These are phyloP conservation scores for Enteromius radiatus DNA, from an alignment of 2,797 vertebrate species.

Conservation along the genomic window DNA sequence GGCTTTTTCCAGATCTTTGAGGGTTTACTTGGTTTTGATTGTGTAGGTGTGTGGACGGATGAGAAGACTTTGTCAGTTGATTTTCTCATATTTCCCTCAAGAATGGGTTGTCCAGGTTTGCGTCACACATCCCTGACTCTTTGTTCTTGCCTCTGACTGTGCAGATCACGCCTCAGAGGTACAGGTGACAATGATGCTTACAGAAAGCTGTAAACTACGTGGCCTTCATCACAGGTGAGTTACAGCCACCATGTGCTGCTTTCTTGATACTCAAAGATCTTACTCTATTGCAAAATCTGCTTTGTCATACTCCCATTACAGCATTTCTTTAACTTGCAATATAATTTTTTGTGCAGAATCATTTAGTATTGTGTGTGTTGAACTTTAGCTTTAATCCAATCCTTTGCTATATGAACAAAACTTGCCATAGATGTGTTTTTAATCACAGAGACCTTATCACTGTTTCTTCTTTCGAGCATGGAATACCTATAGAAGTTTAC, in stretches of 20 bases:
- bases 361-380: background rate
- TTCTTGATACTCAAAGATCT: background rate
- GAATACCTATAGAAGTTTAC: background rate
- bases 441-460: background rate
- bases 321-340: background rate
- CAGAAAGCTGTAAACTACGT: slow-evolving; percentile 96
- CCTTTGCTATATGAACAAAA: background rate
- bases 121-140: background rate
- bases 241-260: background rate
- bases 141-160: slow-evolving; percentile 52
- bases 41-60: background rate
- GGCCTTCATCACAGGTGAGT: slow-evolving; percentile 97
- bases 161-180: slow-evolving; percentile 96
- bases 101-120: background rate
- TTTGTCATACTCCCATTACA: background rate
- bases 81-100: background rate
- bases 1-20: background rate
- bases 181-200: slow-evolving; percentile 99
- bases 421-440: background rate
- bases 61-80: too few relatives aligned
- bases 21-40: background rate
- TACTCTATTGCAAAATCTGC: background rate
- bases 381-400: background rate
- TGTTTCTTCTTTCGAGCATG: background rate
- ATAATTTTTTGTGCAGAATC: background rate